Evolutionary conservation across 2,797 vertebrate species (phyloP).

Genomic region (Chanos chanos): DNA sequence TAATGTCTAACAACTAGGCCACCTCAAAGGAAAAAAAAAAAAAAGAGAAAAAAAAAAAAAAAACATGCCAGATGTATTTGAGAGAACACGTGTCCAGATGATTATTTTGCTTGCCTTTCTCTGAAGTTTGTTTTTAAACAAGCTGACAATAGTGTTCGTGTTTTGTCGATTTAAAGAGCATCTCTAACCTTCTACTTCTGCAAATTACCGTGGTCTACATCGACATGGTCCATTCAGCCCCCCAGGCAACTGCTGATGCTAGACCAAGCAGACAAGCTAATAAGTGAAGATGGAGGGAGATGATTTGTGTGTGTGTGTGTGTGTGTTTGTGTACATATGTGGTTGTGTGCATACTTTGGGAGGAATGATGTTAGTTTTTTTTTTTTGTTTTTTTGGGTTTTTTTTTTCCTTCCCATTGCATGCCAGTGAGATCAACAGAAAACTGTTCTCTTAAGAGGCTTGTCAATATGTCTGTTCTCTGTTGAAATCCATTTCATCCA

Average conservation of each 20-base stretch:
- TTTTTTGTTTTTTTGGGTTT: neutral
- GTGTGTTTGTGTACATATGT: too few relatives aligned
- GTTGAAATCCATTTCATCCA: constrained; percentile 46
- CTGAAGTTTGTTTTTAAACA: neutral
- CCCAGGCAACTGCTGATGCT: neutral
- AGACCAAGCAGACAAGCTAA: neutral
- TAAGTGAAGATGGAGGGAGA: neutral
- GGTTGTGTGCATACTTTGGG: too few relatives aligned
- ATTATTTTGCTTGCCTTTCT: neutral
- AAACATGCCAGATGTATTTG: neutral
- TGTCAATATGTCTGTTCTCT: constrained; percentile 37
- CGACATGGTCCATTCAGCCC: neutral
- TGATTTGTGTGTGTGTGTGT: neutral
- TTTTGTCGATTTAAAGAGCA: neutral
- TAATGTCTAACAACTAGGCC: constrained; percentile 10
- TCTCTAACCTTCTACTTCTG: neutral
- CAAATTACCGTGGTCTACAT: neutral
- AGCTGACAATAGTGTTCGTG: neutral
- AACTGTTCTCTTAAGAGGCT: neutral
- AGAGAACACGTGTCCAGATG: neutral
- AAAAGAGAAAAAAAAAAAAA: constrained; percentile 4
- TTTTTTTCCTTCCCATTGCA: too few relatives aligned
- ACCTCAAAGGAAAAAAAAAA: too few relatives aligned
- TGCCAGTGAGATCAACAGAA: neutral
- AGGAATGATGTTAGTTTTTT: too few relatives aligned